Conservation (phyloP, 2,888 invertebrate species). For the Drosophila testacea region DNA sequence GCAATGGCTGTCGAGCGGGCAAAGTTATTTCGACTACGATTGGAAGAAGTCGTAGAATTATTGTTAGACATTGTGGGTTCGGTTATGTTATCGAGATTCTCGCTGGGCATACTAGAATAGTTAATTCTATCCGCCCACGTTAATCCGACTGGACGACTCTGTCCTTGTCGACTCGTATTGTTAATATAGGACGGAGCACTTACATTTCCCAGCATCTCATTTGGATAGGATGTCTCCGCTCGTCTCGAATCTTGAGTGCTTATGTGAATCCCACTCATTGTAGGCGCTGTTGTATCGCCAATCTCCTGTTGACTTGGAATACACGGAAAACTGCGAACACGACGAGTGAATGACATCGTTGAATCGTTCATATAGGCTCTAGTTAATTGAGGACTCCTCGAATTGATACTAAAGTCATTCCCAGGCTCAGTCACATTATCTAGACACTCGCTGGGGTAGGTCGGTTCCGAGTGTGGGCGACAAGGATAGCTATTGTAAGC, state of each 20-base stretch:
- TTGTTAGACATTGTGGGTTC: slow-evolving; percentile 10
- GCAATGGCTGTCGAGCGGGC: slow-evolving; percentile 2
- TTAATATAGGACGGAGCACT: slow-evolving; percentile 30
- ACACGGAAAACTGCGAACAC: slow-evolving; percentile 36
- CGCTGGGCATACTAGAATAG: neutral
- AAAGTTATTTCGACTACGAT: slow-evolving; percentile 1
- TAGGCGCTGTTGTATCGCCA: slow-evolving; percentile 35
- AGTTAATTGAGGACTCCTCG: neutral
- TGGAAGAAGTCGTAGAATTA: neutral
- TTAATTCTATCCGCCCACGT: neutral
- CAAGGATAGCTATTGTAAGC: neutral
- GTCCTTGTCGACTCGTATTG: neutral
- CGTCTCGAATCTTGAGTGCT: neutral
- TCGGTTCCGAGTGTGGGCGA: neutral
- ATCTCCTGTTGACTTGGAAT: slow-evolving; percentile 34
- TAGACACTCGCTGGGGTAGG: slow-evolving; percentile 13
- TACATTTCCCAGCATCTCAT: slow-evolving; percentile 19
- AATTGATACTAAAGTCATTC: neutral
- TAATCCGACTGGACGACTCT: neutral
- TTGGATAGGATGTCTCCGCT: slow-evolving; percentile 27
- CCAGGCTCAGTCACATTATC: slow-evolving; percentile 6
- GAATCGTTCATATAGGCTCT: neutral
- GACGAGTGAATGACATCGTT: slow-evolving; percentile 11
- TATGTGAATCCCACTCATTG: slow-evolving; percentile 3
- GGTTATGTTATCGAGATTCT: slow-evolving; percentile 13